Percentiles rank a stretch among this genome's conserved stretches.
Evolutionary conservation across 2,888 invertebrate genomes (phyloP).

Genomic region (Schrankia costaestrigalis): DNA sequence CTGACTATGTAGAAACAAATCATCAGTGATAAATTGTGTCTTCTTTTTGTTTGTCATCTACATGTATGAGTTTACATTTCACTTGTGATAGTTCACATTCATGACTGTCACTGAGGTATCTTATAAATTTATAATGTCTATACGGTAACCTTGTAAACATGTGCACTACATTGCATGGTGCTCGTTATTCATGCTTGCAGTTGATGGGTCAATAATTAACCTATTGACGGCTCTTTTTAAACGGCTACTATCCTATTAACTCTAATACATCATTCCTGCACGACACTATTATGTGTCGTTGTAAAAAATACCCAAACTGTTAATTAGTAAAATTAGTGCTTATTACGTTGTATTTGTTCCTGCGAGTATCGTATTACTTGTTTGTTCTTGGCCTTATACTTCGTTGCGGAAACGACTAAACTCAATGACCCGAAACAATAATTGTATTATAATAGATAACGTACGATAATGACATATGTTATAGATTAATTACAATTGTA

Average conservation of each 20-base stretch:
- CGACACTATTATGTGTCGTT: too few species aligned
- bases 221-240: slow-evolving; percentile 39
- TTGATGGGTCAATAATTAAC: slow-evolving; percentile 51
- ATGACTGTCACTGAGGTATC: slow-evolving; percentile 47
- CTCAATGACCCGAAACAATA: slow-evolving; percentile 40
- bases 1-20: slow-evolving; percentile 43
- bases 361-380: slow-evolving; percentile 23
- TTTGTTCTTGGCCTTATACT: slow-evolving; percentile 35
- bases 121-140: slow-evolving; percentile 42
- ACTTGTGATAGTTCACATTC: slow-evolving; percentile 30
- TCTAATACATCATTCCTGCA: slow-evolving; percentile 23
- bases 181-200: slow-evolving; percentile 38
- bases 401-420: slow-evolving; percentile 38
- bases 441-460: slow-evolving; percentile 17
- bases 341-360: slow-evolving; percentile 15
- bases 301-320: slow-evolving; percentile 13
- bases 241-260: slow-evolving; percentile 54
- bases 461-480: background rate
- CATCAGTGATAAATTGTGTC: slow-evolving; percentile 40
- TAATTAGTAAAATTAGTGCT: slow-evolving; percentile 24
- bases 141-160: slow-evolving; percentile 49
- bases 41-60: slow-evolving; percentile 22
- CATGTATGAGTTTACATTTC: slow-evolving; percentile 28
- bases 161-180: slow-evolving; percentile 45
- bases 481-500: slow-evolving; percentile 21